Evolutionary conservation across 2,113 vertebrate genomes (phyloP).

Genomic region (Oenanthe melanoleuca): DNA sequence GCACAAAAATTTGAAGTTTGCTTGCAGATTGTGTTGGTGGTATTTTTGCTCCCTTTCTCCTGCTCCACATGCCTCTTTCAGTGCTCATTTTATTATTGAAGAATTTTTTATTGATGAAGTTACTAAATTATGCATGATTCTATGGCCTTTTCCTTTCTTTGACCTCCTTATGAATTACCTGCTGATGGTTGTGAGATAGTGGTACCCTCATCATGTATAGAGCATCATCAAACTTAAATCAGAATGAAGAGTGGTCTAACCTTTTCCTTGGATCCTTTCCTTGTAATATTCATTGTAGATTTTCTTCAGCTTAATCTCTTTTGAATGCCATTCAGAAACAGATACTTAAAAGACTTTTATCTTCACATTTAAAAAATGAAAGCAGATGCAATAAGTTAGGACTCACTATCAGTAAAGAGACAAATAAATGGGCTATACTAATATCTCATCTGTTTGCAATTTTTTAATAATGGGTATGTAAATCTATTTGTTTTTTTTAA

Average conservation of each 20-base stretch:
- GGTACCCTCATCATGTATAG: conserved; percentile 20
- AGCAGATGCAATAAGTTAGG: not conserved
- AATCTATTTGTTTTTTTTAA: not conserved
- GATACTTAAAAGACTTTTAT: not conserved
- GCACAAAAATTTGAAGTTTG: not conserved
- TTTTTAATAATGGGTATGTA: not conserved
- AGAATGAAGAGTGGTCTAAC: not conserved
- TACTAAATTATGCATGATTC: conserved; percentile 49
- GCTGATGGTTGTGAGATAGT: conserved; percentile 22
- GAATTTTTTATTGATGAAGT: conserved; percentile 55
- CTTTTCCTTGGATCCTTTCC: not conserved
- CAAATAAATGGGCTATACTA: not conserved
- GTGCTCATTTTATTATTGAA: conserved; percentile 36
- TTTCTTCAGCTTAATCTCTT: not conserved
- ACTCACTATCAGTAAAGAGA: not conserved
- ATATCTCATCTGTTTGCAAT: not conserved
- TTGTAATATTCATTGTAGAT: not conserved
- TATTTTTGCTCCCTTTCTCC: not conserved
- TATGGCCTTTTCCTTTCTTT: conserved; percentile 36
- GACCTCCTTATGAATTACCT: conserved; percentile 44
- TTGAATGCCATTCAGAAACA: not conserved
- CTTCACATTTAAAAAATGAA: not conserved
- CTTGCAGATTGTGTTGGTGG: not conserved
- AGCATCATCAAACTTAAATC: conserved; percentile 46
- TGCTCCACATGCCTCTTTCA: not conserved